phyloP scores from a whole-genome alignment of 2,797 vertebrate species.

The Myotis pilosus region DNA sequence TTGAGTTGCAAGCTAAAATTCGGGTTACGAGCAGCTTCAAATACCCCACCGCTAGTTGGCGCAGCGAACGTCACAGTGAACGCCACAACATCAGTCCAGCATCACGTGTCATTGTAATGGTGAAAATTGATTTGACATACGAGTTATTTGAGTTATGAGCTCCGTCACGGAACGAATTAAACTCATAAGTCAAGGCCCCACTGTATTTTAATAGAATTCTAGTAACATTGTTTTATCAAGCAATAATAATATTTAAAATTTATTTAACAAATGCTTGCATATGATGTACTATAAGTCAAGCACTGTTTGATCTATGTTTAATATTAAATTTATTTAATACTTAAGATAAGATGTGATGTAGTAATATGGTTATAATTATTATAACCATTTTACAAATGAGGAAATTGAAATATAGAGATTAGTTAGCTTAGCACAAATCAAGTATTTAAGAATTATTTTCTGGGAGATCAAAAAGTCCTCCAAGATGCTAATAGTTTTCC shows the following conservation, averaged over 20 bases:
- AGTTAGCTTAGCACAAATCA: background rate
- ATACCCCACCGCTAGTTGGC: no score
- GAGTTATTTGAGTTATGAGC: no score
- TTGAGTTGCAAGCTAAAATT: no score
- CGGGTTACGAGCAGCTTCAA: no score
- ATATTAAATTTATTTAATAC: constrained; percentile 8
- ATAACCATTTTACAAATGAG: constrained; percentile 24
- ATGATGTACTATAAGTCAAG: background rate
- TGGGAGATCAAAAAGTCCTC: background rate
- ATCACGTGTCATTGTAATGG: no score
- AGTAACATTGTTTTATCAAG: background rate
- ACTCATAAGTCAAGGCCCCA: no score
- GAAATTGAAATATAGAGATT: background rate
- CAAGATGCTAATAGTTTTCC: background rate
- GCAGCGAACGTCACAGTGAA: no score
- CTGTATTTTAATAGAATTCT: background rate
- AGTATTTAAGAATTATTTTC: background rate
- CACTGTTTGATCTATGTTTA: background rate
- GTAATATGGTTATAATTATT: background rate
- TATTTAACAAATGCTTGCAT: constrained; percentile 11
- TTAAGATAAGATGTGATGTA: background rate
- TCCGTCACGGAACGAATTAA: no score
- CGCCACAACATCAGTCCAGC: no score
- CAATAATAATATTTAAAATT: constrained; percentile 18
- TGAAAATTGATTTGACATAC: no score